Percentiles rank a stretch among this genome's conserved stretches.
Conservation (phyloP, 2,113 vertebrate genomes). For the Desmodus rotundus region DNA sequence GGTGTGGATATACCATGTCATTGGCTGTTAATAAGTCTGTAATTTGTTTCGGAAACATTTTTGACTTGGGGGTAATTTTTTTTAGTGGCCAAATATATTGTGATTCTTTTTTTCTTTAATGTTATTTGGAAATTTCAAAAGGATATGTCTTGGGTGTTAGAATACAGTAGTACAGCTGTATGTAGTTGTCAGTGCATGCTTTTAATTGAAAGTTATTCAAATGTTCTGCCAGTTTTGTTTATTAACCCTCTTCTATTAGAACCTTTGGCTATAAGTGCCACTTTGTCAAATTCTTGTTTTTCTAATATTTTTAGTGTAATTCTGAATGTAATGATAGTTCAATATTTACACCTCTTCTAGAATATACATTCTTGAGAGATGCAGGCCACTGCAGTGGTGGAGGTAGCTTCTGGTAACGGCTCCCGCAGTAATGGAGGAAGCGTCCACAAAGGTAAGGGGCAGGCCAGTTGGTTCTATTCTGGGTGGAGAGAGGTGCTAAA, state of each 20-base stretch:
- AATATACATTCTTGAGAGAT: neutral
- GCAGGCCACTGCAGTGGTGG: neutral
- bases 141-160: neutral
- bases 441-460: constrained; percentile 36
- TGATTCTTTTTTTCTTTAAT: neutral
- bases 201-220: neutral
- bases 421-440: neutral
- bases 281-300: neutral
- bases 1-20: neutral
- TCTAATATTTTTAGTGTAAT: neutral
- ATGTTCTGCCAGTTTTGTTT: neutral
- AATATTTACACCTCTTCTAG: constrained; percentile 44
- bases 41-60: neutral
- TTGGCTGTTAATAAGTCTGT: neutral
- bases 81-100: neutral
- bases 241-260: neutral
- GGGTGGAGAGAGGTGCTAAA: neutral
- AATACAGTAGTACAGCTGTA: neutral
- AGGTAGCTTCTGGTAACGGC: neutral
- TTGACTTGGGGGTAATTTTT: neutral
- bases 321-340: neutral
- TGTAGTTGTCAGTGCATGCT: neutral
- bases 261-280: neutral
- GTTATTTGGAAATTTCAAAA: constrained; percentile 20
- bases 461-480: neutral